Percentiles rank a stretch among this genome's conserved stretches.
Conservation (phyloP, 2,888 invertebrate genomes). For the Nipponacmea schrenckii region DNA sequence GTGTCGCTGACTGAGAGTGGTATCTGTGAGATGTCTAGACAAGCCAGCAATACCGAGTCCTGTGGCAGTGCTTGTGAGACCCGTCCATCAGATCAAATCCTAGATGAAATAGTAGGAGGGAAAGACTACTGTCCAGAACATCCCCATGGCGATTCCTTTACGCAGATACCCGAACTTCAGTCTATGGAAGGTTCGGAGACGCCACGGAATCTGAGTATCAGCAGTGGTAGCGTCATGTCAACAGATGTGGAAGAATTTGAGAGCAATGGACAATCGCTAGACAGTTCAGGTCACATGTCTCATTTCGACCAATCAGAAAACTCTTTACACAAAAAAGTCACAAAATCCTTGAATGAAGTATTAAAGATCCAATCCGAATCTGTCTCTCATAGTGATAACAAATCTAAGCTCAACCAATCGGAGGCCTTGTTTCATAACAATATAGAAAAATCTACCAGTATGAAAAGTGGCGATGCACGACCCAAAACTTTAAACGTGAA, state of each 20-base stretch:
- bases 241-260: background rate
- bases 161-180: background rate
- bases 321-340: background rate
- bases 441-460: background rate
- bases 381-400: background rate
- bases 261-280: background rate
- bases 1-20: slow-evolving; percentile 50
- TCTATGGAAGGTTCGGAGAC: background rate
- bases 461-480: no score
- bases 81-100: slow-evolving; percentile 30
- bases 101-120: slow-evolving; percentile 33
- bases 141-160: background rate
- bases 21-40: slow-evolving; percentile 56
- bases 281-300: slow-evolving; percentile 4
- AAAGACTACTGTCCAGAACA: background rate
- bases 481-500: no score
- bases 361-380: slow-evolving; percentile 1
- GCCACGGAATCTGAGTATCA: background rate
- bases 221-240: background rate
- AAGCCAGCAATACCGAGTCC: slow-evolving; percentile 60
- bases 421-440: background rate
- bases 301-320: background rate
- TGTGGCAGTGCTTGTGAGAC: slow-evolving; percentile 44
- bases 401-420: background rate
- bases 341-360: background rate